Evolutionary conservation across 2,888 invertebrate species (phyloP).

Genomic region (Mycogona germanica): DNA sequence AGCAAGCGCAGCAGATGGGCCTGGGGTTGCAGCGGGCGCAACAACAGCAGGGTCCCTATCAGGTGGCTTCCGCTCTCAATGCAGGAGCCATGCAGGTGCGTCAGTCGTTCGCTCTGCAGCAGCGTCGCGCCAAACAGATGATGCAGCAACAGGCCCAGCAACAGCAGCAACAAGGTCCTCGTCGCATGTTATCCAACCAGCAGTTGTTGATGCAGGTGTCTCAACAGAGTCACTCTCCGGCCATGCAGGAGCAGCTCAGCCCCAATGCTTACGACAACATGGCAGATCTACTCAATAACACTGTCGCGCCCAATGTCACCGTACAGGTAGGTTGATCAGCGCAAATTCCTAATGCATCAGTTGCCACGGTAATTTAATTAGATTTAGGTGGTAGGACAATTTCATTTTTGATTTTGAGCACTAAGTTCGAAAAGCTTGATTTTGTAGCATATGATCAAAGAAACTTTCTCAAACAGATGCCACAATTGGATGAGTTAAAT

Average conservation of each 20-base stretch:
- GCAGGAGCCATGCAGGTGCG: slow-evolving; percentile 1
- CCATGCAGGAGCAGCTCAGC: slow-evolving; percentile 37
- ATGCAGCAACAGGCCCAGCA: slow-evolving; percentile 14
- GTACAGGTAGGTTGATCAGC: slow-evolving; percentile 43
- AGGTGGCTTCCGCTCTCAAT: slow-evolving; percentile 5
- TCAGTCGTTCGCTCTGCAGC: slow-evolving; percentile 24
- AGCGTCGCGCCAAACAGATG: slow-evolving; percentile 25
- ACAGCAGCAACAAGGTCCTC: slow-evolving; percentile 20
- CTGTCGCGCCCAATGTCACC: slow-evolving; percentile 80
- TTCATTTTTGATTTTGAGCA: no score
- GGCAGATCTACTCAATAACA: slow-evolving; percentile 68
- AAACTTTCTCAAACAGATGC: no score
- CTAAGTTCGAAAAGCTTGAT: no score
- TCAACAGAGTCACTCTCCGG: slow-evolving; percentile 52
- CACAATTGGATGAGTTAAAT: no score
- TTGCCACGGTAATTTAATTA: no score
- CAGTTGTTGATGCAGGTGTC: slow-evolving; percentile 47
- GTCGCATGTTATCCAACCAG: slow-evolving; percentile 38
- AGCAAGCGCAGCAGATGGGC: slow-evolving; percentile 19
- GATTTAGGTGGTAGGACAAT: no score
- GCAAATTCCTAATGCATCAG: no score
- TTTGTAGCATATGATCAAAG: no score
- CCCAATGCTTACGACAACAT: slow-evolving; percentile 45
- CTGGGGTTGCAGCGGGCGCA: slow-evolving; percentile 21
- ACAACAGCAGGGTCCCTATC: slow-evolving; percentile 20